Conservation (phyloP, 2,797 vertebrate species). For the Zonotrichia albicollis region DNA sequence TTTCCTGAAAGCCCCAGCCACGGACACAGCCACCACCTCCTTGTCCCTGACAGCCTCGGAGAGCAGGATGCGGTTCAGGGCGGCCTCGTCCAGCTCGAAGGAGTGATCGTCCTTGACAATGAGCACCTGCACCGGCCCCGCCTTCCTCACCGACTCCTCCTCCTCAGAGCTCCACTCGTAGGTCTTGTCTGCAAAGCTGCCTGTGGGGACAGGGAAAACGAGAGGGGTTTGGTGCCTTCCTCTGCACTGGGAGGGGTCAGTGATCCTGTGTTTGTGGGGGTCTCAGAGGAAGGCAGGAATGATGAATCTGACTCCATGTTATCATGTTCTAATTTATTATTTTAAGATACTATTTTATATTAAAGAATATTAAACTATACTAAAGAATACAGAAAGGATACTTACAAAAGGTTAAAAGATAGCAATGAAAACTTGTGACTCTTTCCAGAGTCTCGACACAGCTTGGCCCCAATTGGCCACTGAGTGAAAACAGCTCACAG, state of each 20-base stretch:
- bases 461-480: too few relatives aligned
- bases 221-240: not conserved
- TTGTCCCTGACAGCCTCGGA: slow-evolving; percentile 89
- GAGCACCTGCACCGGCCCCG: slow-evolving; percentile 92
- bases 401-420: too few relatives aligned
- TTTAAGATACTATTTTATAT: too few relatives aligned
- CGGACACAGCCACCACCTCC: slow-evolving; percentile 94
- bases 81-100: slow-evolving; percentile 93
- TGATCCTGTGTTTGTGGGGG: too few relatives aligned
- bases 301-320: too few relatives aligned
- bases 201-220: slow-evolving; percentile 62
- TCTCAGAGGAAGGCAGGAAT: too few relatives aligned
- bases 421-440: too few relatives aligned
- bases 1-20: slow-evolving; percentile 96
- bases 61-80: slow-evolving; percentile 91
- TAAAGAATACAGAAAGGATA: too few relatives aligned
- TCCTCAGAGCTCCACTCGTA: slow-evolving; percentile 98
- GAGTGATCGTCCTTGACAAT: slow-evolving; percentile 97
- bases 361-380: too few relatives aligned
- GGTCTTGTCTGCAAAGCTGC: slow-evolving; percentile 89
- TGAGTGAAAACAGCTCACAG: too few relatives aligned
- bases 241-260: not conserved
- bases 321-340: too few relatives aligned
- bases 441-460: too few relatives aligned
- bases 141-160: slow-evolving; percentile 89